Evolutionary conservation across 2,113 vertebrate genomes (phyloP).

Genomic region (Anoura caudifer): DNA sequence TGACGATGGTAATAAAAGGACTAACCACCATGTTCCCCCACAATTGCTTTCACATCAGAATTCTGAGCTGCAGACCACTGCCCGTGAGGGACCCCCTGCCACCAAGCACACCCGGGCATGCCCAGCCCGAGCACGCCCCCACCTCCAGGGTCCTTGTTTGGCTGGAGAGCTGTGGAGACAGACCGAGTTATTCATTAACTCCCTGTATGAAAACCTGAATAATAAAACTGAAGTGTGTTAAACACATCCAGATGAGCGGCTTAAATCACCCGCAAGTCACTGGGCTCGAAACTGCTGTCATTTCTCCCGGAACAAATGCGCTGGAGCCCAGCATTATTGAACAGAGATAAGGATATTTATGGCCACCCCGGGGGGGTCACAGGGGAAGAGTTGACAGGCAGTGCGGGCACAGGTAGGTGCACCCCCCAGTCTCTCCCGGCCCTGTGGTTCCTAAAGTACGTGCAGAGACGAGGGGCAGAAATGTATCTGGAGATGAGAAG

Average conservation of each 20-base stretch:
- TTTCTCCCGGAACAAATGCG: slow-evolving; percentile 43
- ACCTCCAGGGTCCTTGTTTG: slow-evolving; percentile 32
- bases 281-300: slow-evolving; percentile 2
- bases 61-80: not conserved
- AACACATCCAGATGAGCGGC: slow-evolving; percentile 63
- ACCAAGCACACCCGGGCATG: not conserved
- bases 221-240: slow-evolving; percentile 70
- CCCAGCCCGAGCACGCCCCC: not conserved
- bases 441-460: not conserved
- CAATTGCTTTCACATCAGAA: not conserved
- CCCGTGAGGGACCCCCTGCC: not conserved
- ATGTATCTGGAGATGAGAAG: not conserved
- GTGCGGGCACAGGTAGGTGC: not conserved
- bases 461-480: not conserved
- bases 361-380: not conserved
- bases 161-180: not conserved
- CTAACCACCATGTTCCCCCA: not conserved
- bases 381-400: not conserved
- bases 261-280: slow-evolving; percentile 63
- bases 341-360: slow-evolving; percentile 59
- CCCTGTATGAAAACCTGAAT: slow-evolving; percentile 28
- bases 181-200: slow-evolving; percentile 74
- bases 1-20: not conserved
- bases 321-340: not conserved
- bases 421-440: not conserved